A percentile compares a stretch with the other conserved stretches of the same genome.
Conservation (phyloP, 1,140 invertebrate genomes). For the Heliconius himera region DNA sequence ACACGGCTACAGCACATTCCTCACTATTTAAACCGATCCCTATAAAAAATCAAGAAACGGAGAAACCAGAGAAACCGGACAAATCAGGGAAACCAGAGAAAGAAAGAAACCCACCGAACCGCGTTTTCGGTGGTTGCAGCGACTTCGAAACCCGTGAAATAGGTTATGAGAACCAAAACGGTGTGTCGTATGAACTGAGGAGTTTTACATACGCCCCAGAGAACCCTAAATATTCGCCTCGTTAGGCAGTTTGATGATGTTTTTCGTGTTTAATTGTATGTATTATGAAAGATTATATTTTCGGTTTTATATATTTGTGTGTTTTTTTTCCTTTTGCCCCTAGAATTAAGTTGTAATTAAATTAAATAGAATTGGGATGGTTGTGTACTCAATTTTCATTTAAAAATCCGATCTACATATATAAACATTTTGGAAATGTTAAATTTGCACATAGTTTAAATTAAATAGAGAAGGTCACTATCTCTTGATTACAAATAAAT, state of each 20-base stretch:
- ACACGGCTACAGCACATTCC: slow-evolving; percentile 91
- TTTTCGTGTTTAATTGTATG: slow-evolving; percentile 64
- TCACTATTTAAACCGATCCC: slow-evolving; percentile 60
- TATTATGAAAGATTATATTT: slow-evolving; percentile 76
- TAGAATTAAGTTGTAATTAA: not conserved
- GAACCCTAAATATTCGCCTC: slow-evolving; percentile 78
- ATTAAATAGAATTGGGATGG: too few relatives aligned
- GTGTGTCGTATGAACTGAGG: slow-evolving; percentile 75
- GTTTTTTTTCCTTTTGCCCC: slow-evolving; percentile 39
- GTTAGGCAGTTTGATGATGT: slow-evolving; percentile 46
- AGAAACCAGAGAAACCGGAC: slow-evolving; percentile 29
- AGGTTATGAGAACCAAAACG: slow-evolving; percentile 63
- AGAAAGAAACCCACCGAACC: slow-evolving; percentile 34
- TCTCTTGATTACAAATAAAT: too few relatives aligned
- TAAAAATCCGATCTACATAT: too few relatives aligned
- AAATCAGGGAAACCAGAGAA: slow-evolving; percentile 14
- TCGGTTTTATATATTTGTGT: slow-evolving; percentile 61
- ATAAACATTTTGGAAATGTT: too few relatives aligned
- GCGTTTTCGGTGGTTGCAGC: slow-evolving; percentile 70
- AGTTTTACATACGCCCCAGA: slow-evolving; percentile 80
- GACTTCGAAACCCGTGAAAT: slow-evolving; percentile 55
- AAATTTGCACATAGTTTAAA: too few relatives aligned
- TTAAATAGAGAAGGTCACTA: too few relatives aligned
- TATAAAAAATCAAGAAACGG: slow-evolving; percentile 43
- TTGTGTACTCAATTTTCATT: too few relatives aligned